Conservation (phyloP, 2,888 invertebrate species). For the Nysson spinosus region DNA sequence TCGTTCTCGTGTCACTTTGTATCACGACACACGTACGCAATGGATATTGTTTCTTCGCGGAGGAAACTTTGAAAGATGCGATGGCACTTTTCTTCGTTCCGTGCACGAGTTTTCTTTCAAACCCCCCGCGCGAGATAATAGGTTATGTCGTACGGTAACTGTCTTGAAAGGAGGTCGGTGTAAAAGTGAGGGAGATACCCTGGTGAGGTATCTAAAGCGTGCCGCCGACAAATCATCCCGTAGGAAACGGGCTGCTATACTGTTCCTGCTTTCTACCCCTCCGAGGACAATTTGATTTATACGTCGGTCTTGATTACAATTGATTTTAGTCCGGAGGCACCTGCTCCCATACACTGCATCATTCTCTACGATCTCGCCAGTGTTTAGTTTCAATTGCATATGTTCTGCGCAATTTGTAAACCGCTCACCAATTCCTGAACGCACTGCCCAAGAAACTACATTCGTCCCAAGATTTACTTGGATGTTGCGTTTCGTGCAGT, state of each 20-base stretch:
- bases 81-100: conserved; percentile 31
- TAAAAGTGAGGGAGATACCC: conserved; percentile 36
- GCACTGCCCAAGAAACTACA: no score
- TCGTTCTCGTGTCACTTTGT: conserved; percentile 35
- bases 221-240: conserved; percentile 62
- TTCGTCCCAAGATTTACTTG: no score
- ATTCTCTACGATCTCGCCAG: background rate
- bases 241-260: conserved; percentile 53
- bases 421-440: no score
- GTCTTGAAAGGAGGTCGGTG: conserved; percentile 23
- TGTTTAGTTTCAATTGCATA: background rate
- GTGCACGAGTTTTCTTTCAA: conserved; percentile 20
- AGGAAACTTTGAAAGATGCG: conserved; percentile 40
- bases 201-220: conserved; percentile 47
- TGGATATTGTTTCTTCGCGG: conserved; percentile 42
- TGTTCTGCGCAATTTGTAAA: no score
- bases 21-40: conserved; percentile 33
- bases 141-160: conserved; percentile 32
- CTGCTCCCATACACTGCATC: conserved; percentile 27
- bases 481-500: no score
- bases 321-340: conserved; percentile 64
- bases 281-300: conserved; percentile 67
- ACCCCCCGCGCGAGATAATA: conserved; percentile 28
- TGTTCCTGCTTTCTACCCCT: conserved; percentile 38
- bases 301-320: conserved; percentile 68